Conservation (phyloP, 2,113 vertebrate genomes). For the Lophura nycthemera region DNA sequence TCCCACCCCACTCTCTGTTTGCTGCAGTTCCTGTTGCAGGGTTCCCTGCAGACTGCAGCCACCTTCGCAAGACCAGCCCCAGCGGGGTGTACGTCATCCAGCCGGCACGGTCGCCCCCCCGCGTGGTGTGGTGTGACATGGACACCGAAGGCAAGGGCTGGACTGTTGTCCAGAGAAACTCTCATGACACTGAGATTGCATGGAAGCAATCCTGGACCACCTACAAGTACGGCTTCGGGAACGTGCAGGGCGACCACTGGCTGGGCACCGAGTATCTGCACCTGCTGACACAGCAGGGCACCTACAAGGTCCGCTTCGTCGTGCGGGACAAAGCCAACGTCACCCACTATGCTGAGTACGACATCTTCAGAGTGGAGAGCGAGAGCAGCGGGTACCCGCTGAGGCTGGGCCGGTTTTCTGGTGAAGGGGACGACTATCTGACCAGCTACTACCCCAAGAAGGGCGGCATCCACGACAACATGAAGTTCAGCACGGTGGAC, state of each 20-base stretch:
- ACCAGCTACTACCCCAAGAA: conserved; percentile 40
- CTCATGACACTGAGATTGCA: background rate
- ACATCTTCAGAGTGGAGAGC: conserved; percentile 66
- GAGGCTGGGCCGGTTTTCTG: conserved; percentile 14
- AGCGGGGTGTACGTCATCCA: conserved; percentile 67
- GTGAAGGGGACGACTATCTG: conserved; percentile 41
- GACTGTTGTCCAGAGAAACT: conserved; percentile 69
- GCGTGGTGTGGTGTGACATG: conserved; percentile 73
- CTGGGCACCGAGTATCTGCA: conserved; percentile 71
- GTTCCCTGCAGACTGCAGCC: conserved; percentile 70
- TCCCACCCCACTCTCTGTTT: background rate
- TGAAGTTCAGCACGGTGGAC: conserved; percentile 65
- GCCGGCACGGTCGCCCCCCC: background rate
- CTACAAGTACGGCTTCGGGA: conserved; percentile 72
- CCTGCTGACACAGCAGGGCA: conserved; percentile 64
- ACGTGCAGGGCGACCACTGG: conserved; percentile 62
- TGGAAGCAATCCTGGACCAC: conserved; percentile 73
- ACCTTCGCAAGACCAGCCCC: background rate
- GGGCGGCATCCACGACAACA: conserved; percentile 67
- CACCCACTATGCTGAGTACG: conserved; percentile 58
- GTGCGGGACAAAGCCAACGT: conserved; percentile 40
- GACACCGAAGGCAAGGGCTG: conserved; percentile 70
- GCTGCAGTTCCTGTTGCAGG: background rate
- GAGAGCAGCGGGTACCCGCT: conserved; percentile 58
- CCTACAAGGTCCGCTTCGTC: conserved; percentile 72